These are phyloP conservation scores for Sebastes schlegelii DNA, from an alignment of 2,113 vertebrate species.

Conservation along the genomic window DNA sequence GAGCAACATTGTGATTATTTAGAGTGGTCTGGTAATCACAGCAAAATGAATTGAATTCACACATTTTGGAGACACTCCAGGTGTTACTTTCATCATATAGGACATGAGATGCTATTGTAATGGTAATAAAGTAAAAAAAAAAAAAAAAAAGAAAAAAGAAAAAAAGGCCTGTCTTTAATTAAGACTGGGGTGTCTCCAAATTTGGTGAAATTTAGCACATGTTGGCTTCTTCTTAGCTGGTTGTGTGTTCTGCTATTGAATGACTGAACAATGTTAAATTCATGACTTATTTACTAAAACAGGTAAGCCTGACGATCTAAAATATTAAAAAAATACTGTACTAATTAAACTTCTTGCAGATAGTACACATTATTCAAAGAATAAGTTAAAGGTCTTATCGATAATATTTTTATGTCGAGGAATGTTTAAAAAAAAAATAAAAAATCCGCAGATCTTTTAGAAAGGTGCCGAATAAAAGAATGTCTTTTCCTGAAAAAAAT, in stretches of 20 bases:
- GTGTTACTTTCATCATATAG: not conserved
- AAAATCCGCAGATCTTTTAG: too few species aligned
- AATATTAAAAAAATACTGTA: not conserved
- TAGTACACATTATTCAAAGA: not conserved
- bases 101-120: not conserved
- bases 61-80: not conserved
- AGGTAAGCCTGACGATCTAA: not conserved
- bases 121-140: not conserved
- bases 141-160: too few species aligned
- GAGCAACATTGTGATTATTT: conserved; percentile 13
- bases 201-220: too few species aligned
- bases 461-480: too few species aligned
- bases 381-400: not conserved
- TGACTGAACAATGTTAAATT: not conserved
- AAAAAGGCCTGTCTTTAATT: too few species aligned
- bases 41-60: not conserved
- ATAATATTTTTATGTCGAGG: too few species aligned
- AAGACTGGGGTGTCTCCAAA: too few species aligned
- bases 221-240: not conserved
- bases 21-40: not conserved
- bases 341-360: not conserved
- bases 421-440: too few species aligned
- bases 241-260: not conserved
- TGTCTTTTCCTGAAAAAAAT: too few species aligned
- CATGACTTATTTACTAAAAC: not conserved